Base-by-base conservation (phyloP, 2,797 vertebrate genomes). In the Peromyscus nudipes region DNA sequence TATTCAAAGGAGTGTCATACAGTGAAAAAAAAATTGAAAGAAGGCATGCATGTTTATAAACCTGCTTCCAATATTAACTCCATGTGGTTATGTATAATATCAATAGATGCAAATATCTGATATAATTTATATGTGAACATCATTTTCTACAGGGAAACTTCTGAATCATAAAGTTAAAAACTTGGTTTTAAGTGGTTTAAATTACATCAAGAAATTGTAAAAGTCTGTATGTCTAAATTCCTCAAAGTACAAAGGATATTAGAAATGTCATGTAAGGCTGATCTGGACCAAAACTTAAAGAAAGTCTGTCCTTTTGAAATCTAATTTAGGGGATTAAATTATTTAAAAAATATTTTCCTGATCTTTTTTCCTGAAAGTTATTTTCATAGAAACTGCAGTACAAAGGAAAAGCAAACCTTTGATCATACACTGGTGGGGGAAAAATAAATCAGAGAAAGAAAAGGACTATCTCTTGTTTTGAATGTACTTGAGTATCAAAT, bases 221-320 rank as follows among this genome's bases (percentile, higher is more conserved):
- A 97, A 97, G 94, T 95, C 69, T 64, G 0, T 84, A 91, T 85
- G 79, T 83, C 96, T 96, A 97, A 87, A 93, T 95, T 97, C 94
- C 84, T 95, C 67, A 83, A 96, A 97, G 92, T 96, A 97, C 95
- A 97, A 97, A 97, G 95, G 67, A 80, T 76, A 75, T 97, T 94
- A 91, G 95, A 98, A 96, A 98, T 97, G 82, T 97, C 98, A 95
- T 96, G 52, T 97, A 98, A 98, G 90, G 97, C 90, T 97, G 57
- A 97, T 97, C 97, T 98, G 27, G 79, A 98, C 97, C 8, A 94
- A 98, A 98, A 93, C 55, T 60, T 90, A 98, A 98, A 97, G 0
- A 6, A 96, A 97, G 60, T 94, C 96, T 95, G 87, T 95, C 60
- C 84, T 89, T 97, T 91, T 91, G 90, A 98, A 98, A 98, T 85